phyloP scores from a whole-genome alignment of 2,113 vertebrate genomes.

The Alligator sinensis region DNA sequence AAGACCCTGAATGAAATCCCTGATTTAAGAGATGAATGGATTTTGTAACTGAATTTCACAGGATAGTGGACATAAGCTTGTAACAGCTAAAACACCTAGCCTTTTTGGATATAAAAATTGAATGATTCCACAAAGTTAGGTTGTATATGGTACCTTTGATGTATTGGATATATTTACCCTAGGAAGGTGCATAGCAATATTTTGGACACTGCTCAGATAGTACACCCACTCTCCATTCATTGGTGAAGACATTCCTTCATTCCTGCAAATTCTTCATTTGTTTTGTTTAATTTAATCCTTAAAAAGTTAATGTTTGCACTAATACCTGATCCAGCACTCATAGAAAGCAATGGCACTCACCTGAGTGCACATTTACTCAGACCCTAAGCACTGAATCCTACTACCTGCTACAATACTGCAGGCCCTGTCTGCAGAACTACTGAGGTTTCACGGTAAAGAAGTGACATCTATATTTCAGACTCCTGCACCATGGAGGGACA shows the following conservation, averaged over 20 bases:
- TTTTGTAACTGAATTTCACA: not conserved
- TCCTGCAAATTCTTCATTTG: not conserved
- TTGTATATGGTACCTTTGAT: not conserved
- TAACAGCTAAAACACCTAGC: not conserved
- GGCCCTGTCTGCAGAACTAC: not conserved
- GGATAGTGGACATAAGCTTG: not conserved
- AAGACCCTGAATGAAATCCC: constrained; percentile 60
- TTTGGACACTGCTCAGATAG: not conserved
- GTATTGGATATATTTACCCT: not conserved
- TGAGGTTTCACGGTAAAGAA: not conserved
- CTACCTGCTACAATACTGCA: rapidly evolving
- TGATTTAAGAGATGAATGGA: not conserved
- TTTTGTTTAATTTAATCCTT: not conserved
- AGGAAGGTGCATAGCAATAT: not conserved
- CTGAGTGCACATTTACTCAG: not conserved
- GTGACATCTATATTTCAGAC: not conserved
- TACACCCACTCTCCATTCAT: not conserved
- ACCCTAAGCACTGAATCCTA: not conserved
- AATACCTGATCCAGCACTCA: not conserved
- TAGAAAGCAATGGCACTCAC: not conserved
- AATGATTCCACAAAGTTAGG: not conserved
- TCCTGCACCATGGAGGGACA: not conserved
- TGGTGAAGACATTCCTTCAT: not conserved
- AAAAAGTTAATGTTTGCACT: not conserved
- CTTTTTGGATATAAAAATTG: not conserved